These are phyloP conservation scores for Ceratothoa steindachneri DNA, from an alignment of 2,888 invertebrate species.

Conservation along the genomic window DNA sequence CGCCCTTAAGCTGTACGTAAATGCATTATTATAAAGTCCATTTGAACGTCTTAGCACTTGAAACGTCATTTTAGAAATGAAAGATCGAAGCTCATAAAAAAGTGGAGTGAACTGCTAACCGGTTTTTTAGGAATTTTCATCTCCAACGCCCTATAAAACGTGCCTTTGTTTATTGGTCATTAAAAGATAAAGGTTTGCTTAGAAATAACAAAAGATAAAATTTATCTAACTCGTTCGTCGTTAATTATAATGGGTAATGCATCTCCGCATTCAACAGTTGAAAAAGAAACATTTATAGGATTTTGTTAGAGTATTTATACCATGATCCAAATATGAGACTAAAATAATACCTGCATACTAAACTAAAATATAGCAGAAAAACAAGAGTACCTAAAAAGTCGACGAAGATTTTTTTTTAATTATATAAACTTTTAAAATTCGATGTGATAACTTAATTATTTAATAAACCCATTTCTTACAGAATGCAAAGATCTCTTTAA, in stretches of 20 bases:
- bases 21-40: neutral
- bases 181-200: neutral
- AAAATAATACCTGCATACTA: too few species aligned
- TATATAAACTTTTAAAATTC: neutral
- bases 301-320: too few species aligned
- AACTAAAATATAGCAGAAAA: too few species aligned
- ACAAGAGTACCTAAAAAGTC: neutral
- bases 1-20: too few species aligned
- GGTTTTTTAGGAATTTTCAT: neutral
- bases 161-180: neutral
- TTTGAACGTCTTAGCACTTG: neutral
- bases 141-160: neutral
- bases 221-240: neutral
- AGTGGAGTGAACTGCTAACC: neutral
- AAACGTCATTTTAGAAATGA: neutral
- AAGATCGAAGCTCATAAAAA: neutral
- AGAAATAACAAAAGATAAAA: neutral
- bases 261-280: too few species aligned
- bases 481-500: too few species aligned
- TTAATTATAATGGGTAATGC: neutral
- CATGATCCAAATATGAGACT: too few species aligned
- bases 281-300: neutral
- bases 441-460: too few species aligned
- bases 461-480: too few species aligned
- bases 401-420: neutral